These are phyloP conservation scores for Chaetophractus vellerosus DNA, from an alignment of 2,797 vertebrate species.

Conservation along the genomic window DNA sequence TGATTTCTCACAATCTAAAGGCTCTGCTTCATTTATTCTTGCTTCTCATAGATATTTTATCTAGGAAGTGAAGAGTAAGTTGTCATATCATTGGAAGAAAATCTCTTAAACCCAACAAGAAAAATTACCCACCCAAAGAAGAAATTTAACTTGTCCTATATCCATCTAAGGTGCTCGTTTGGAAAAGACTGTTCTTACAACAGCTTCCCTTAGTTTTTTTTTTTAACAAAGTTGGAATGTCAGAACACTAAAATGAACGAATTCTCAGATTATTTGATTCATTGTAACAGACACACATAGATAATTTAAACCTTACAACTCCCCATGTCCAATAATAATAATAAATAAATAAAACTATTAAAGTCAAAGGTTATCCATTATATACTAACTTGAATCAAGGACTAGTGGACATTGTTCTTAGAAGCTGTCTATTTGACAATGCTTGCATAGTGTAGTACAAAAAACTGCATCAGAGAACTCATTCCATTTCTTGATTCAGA, in stretches of 20 bases:
- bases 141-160: not conserved
- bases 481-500: constrained; percentile 14
- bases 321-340: not conserved
- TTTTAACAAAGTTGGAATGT: not conserved
- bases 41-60: constrained; percentile 34
- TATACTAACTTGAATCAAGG: not conserved
- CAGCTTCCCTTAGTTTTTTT: not conserved
- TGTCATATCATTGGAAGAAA: constrained; percentile 62
- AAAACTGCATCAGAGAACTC: not conserved
- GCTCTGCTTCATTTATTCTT: constrained; percentile 26
- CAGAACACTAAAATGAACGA: not conserved
- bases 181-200: not conserved
- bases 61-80: not conserved
- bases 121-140: not conserved
- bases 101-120: constrained; percentile 24
- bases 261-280: not conserved
- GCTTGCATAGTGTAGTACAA: not conserved
- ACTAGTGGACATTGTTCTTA: not conserved
- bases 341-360: not conserved
- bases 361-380: not conserved
- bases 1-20: not conserved
- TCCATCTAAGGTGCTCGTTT: not conserved
- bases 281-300: not conserved
- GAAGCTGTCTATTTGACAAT: not conserved
- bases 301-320: not conserved